Evolutionary conservation across 2,797 vertebrate genomes (phyloP).

Genomic region (Botia almorhae): DNA sequence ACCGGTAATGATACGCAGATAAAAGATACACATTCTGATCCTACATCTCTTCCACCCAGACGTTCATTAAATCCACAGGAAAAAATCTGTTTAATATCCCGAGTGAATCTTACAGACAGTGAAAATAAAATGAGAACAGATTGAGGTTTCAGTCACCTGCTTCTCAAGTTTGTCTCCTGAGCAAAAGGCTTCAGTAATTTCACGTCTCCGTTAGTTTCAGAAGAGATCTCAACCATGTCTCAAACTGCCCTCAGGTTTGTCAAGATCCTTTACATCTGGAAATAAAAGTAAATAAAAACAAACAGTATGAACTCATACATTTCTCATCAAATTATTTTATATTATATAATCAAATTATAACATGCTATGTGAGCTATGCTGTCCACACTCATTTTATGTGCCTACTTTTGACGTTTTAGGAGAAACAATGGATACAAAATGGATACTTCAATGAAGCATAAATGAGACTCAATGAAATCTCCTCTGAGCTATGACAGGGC

Average conservation of each 20-base stretch:
- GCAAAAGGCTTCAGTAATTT: not conserved
- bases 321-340: no score
- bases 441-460: not conserved
- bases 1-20: not conserved
- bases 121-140: no score
- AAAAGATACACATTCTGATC: constrained; percentile 19
- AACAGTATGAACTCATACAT: not conserved
- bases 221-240: not conserved
- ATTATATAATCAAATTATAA: no score
- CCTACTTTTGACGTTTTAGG: not conserved
- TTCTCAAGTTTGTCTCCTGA: not conserved
- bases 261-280: not conserved
- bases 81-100: not conserved
- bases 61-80: not conserved
- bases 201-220: not conserved
- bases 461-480: not conserved
- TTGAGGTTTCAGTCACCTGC: no score
- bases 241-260: no score
- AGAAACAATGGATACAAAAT: not conserved
- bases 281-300: not conserved
- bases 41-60: constrained; percentile 21
- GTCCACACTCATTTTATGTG: not conserved
- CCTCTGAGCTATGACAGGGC: not conserved
- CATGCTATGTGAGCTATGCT: no score
- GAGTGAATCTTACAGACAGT: no score